Evolutionary conservation across 2,888 invertebrate genomes (phyloP).

Genomic region (Epinotia bilunana): DNA sequence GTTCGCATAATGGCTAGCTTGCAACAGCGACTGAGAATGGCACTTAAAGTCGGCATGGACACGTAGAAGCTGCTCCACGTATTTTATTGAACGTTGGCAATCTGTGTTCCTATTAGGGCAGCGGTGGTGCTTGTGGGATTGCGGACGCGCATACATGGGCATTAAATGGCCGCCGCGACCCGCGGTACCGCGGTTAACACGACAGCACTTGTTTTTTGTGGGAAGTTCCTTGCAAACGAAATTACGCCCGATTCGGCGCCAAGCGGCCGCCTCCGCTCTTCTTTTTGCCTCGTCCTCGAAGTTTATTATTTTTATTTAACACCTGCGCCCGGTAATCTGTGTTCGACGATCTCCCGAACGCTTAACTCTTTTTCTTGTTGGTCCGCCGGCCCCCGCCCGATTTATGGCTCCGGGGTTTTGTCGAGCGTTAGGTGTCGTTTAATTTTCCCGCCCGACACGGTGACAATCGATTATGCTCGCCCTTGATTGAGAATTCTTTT

Average conservation of each 20-base stretch:
- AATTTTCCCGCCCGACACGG: conserved; percentile 75
- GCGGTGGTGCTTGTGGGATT: conserved; percentile 53
- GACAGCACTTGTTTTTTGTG: conserved; percentile 74
- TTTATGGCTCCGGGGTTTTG: conserved; percentile 77
- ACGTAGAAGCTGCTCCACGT: conserved; percentile 37
- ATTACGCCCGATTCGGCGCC: conserved; percentile 79
- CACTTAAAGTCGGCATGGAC: conserved; percentile 34
- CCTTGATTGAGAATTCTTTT: conserved; percentile 64
- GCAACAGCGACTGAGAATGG: conserved; percentile 19
- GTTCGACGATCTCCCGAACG: conserved; percentile 82
- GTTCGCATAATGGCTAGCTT: conserved; percentile 19
- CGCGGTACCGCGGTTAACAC: conserved; percentile 63
- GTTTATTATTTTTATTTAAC: conserved; percentile 85
- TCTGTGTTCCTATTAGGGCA: conserved; percentile 58
- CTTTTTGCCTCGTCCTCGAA: conserved; percentile 75
- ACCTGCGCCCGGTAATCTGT: conserved; percentile 83
- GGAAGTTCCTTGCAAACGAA: conserved; percentile 73
- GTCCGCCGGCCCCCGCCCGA: conserved; percentile 66
- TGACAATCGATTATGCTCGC: conserved; percentile 77
- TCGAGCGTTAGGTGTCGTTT: conserved; percentile 78
- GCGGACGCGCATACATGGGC: conserved; percentile 62
- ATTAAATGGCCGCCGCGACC: conserved; percentile 63
- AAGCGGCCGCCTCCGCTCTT: conserved; percentile 75
- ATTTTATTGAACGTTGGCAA: conserved; percentile 47
- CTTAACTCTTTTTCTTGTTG: conserved; percentile 82